A percentile compares a stretch with the other conserved stretches of the same genome.
phyloP scores from a whole-genome alignment of 2,797 vertebrate genomes.

The Lophotriccus pileatus region DNA sequence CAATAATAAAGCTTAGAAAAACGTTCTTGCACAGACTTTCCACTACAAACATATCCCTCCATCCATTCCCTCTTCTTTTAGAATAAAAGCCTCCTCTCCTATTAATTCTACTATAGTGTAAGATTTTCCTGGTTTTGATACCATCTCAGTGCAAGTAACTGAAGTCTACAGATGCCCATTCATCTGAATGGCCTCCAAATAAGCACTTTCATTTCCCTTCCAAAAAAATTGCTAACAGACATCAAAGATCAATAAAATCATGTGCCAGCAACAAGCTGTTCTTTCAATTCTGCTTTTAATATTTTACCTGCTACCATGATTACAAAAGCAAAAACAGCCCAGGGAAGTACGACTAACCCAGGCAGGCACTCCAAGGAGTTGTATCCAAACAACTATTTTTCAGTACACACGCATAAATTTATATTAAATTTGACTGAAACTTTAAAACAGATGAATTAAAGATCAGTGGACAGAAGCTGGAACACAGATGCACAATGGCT shows the following conservation, averaged over 20 bases:
- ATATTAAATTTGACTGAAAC: neutral
- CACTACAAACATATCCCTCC: neutral
- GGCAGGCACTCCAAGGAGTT: neutral
- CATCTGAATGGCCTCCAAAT: neutral
- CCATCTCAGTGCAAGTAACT: accelerated
- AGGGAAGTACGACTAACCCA: neutral
- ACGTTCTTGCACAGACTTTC: neutral
- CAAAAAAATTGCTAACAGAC: neutral
- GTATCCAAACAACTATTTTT: neutral
- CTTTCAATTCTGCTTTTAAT: neutral
- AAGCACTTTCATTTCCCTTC: neutral
- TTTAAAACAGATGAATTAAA: neutral
- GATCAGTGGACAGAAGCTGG: accelerated
- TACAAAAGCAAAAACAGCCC: neutral
- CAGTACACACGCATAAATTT: neutral
- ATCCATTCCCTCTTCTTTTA: neutral
- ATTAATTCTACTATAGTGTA: neutral
- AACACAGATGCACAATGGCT: neutral
- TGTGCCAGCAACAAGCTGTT: neutral
- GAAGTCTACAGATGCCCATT: neutral
- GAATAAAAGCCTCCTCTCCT: neutral
- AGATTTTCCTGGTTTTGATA: neutral
- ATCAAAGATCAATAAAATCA: neutral
- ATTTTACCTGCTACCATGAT: neutral
- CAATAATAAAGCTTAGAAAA: neutral